phyloP scores from a whole-genome alignment of 2,888 invertebrate genomes.

The Calameuta pallipes region DNA sequence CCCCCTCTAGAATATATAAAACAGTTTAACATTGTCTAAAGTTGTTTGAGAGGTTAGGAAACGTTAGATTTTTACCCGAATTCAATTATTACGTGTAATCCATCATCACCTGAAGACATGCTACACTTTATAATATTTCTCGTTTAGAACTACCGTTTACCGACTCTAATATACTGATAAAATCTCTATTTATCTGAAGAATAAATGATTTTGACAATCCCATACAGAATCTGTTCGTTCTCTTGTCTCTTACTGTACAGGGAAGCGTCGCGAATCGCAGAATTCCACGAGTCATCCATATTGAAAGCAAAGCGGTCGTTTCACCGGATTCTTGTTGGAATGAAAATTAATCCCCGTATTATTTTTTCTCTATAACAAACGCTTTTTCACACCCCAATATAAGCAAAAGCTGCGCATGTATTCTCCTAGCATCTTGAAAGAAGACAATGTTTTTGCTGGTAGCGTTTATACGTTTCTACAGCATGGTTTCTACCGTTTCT shows the following conservation, averaged over 20 bases:
- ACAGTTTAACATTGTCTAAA: not conserved
- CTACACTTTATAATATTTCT: not conserved
- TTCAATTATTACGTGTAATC: slow-evolving; percentile 44
- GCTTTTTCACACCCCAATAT: not conserved
- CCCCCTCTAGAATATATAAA: slow-evolving; percentile 78
- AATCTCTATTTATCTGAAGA: not conserved
- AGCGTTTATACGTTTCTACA: not conserved
- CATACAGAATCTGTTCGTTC: not conserved
- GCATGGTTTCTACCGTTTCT: not conserved
- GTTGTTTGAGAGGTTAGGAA: slow-evolving; percentile 6
- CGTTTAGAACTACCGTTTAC: not conserved
- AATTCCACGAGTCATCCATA: not conserved
- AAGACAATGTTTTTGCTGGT: not conserved
- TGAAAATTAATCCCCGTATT: not conserved
- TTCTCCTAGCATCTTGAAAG: not conserved
- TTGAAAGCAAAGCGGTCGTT: not conserved
- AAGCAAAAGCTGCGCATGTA: not conserved
- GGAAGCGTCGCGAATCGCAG: not conserved
- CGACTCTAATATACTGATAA: not conserved
- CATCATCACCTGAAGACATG: slow-evolving; percentile 34
- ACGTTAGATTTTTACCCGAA: slow-evolving; percentile 46
- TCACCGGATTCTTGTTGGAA: not conserved
- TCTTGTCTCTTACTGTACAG: not conserved
- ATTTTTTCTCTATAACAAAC: not conserved
- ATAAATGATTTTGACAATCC: not conserved